phyloP scores from a whole-genome alignment of 30 jellyfish, hydroid and myxozoan genomes.

The Aurelia sp. region DNA sequence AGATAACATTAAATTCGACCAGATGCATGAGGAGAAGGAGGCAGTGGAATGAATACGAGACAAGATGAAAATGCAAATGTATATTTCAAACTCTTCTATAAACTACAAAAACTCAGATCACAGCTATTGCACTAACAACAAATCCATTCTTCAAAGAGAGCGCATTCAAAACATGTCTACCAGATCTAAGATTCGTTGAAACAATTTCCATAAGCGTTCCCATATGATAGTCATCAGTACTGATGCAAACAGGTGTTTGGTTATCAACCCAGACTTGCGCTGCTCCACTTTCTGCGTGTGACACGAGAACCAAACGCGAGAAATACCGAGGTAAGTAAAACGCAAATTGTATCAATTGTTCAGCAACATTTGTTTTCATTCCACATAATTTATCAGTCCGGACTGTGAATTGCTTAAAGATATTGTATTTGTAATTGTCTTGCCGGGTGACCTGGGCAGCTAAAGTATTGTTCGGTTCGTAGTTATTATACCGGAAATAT shows the following conservation, averaged over 20 bases:
- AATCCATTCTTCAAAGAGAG: slow-evolving; percentile 87
- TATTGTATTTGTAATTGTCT: slow-evolving; percentile 79
- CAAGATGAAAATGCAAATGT: no score
- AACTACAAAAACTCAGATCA: slow-evolving; percentile 12
- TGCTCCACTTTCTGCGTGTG: slow-evolving; percentile 91
- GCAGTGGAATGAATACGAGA: no score
- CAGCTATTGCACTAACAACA: slow-evolving; percentile 96
- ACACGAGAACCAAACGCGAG: slow-evolving; percentile 84
- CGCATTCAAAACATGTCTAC: slow-evolving; percentile 80
- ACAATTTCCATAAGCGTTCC: slow-evolving; percentile 89
- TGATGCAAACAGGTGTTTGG: slow-evolving; percentile 84
- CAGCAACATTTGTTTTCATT: slow-evolving; percentile 90
- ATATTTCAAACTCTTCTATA: no score
- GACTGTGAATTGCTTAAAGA: slow-evolving; percentile 86
- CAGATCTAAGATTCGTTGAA: slow-evolving; percentile 89
- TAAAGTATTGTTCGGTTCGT: slow-evolving; percentile 92
- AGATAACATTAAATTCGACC: no score
- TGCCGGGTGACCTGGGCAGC: slow-evolving; percentile 78
- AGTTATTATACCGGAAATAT: slow-evolving; percentile 68
- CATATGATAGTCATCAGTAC: slow-evolving; percentile 93
- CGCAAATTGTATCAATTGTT: slow-evolving; percentile 85
- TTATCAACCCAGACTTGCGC: slow-evolving; percentile 96
- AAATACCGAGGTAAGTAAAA: slow-evolving; percentile 71
- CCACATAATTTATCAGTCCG: slow-evolving; percentile 95
- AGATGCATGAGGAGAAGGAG: no score